phyloP scores from a whole-genome alignment of 2,113 vertebrate genomes.

The Lates calcarifer region DNA sequence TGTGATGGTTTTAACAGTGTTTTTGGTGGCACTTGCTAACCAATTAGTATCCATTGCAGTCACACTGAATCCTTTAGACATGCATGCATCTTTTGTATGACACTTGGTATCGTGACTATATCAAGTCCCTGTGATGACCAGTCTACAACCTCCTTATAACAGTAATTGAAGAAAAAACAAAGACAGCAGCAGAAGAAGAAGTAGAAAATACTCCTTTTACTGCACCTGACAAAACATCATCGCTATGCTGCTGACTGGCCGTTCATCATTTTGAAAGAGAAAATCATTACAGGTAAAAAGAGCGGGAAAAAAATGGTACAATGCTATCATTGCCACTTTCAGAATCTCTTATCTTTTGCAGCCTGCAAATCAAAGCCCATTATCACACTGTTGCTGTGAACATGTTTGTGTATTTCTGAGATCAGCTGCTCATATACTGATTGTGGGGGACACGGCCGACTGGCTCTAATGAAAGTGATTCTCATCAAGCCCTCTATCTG shows the following conservation, averaged over 20 bases:
- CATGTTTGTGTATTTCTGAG: slow-evolving; percentile 21
- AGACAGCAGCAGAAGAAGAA: neutral
- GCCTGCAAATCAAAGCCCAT: slow-evolving; percentile 38
- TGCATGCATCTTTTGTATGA: neutral
- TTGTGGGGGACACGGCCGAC: slow-evolving; percentile 56
- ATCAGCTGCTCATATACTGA: slow-evolving; percentile 46
- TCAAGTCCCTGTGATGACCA: neutral
- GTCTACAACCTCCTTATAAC: neutral
- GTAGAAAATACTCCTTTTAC: neutral
- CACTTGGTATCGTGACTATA: neutral
- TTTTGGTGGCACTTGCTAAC: neutral
- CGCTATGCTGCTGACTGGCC: neutral
- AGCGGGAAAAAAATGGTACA: neutral
- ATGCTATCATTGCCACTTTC: neutral
- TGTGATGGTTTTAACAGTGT: neutral
- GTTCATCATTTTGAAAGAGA: neutral
- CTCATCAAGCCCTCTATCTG: slow-evolving; percentile 58
- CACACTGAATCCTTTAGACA: neutral
- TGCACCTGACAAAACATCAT: neutral
- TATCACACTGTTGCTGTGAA: slow-evolving; percentile 12
- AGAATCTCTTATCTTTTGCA: slow-evolving; percentile 18
- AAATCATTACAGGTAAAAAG: neutral
- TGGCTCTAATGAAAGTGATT: slow-evolving; percentile 64
- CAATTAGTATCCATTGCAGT: neutral
- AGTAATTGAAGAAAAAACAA: no score